These are phyloP conservation scores for Galerucella nymphaeae DNA, from an alignment of 2,888 invertebrate genomes.

Conservation along the genomic window DNA sequence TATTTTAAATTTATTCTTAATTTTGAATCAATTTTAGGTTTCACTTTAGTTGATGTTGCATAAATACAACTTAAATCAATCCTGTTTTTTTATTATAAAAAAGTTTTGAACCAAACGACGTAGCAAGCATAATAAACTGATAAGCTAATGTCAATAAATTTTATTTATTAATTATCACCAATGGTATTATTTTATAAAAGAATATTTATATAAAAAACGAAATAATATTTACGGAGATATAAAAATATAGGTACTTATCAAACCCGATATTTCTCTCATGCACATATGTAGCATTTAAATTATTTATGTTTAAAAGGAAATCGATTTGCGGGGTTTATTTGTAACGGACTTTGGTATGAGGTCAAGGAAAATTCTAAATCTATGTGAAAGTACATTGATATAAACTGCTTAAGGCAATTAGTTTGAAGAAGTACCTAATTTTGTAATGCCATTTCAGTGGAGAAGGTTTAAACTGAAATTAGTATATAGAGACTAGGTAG, in stretches of 20 bases:
- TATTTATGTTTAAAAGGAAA: neutral
- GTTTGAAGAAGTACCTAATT: too few species aligned
- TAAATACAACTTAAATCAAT: too few species aligned
- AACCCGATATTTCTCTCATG: neutral
- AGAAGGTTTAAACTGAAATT: too few species aligned
- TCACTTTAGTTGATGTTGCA: too few species aligned
- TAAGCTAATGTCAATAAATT: slow-evolving; percentile 42
- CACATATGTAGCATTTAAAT: neutral
- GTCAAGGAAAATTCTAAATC: neutral
- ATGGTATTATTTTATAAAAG: neutral
- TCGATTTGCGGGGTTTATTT: neutral
- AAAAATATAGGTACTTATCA: neutral
- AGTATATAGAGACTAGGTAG: too few species aligned
- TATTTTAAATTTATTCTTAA: too few species aligned
- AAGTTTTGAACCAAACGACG: slow-evolving; percentile 18
- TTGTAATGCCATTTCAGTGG: too few species aligned
- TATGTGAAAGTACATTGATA: neutral
- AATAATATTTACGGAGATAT: slow-evolving; percentile 2
- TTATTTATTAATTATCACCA: slow-evolving; percentile 33
- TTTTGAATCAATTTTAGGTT: too few species aligned
- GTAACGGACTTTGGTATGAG: neutral
- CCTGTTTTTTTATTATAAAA: neutral
- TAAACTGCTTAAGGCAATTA: too few species aligned
- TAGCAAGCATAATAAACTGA: slow-evolving; percentile 21
- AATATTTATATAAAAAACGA: neutral